These are phyloP conservation scores for Zenarchopterus dispar DNA, from an alignment of 2,797 vertebrate species.

Conservation along the genomic window DNA sequence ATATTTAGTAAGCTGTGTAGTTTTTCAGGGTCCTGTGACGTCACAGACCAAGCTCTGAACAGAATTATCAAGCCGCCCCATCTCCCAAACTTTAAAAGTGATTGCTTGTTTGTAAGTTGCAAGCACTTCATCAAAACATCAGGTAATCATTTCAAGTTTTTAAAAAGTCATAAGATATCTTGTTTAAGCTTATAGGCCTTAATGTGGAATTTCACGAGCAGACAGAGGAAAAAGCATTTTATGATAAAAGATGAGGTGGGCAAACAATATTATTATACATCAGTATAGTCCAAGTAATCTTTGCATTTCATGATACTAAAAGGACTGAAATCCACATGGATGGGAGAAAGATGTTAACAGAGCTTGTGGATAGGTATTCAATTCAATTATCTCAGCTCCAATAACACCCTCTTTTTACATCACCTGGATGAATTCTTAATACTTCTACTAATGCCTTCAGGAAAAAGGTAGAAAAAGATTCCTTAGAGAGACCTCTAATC, in stretches of 20 bases:
- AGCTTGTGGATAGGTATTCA: conserved; percentile 36
- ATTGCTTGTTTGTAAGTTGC: too few relatives aligned
- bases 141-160: not conserved
- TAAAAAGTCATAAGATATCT: not conserved
- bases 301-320: conserved; percentile 35
- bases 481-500: conserved; percentile 49
- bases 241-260: conserved; percentile 38
- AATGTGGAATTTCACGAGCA: conserved; percentile 38
- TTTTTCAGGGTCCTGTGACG: too few relatives aligned
- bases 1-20: too few relatives aligned
- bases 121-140: not conserved
- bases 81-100: too few relatives aligned
- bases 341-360: conserved; percentile 40
- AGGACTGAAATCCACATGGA: conserved; percentile 50
- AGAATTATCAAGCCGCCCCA: too few relatives aligned
- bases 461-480: conserved; percentile 41
- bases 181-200: conserved; percentile 21
- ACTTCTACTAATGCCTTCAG: conserved; percentile 31
- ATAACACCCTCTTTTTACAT: conserved; percentile 41
- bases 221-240: conserved; percentile 4
- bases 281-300: conserved; percentile 31
- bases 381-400: conserved; percentile 35
- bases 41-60: too few relatives aligned
- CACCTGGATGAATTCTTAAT: conserved; percentile 28
- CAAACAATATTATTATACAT: conserved; percentile 41